Percentiles rank a stretch among this genome's conserved stretches.
Conservation (phyloP, 2,888 invertebrate genomes). For the Aporophyla lueneburgensis region DNA sequence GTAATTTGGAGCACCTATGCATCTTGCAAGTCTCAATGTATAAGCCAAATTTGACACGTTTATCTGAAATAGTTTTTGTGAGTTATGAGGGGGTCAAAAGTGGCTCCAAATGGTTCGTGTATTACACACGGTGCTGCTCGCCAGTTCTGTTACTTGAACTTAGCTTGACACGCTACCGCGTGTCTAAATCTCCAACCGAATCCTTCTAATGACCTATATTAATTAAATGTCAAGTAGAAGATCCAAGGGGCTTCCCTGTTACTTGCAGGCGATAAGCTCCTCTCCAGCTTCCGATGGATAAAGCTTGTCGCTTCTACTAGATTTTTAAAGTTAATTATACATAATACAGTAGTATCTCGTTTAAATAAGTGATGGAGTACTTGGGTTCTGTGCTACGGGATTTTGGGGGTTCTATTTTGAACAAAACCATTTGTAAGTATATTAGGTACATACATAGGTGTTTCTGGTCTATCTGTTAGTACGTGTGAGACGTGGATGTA, state of each 20-base stretch:
- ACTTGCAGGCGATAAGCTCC: conserved; percentile 2
- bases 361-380: not conserved
- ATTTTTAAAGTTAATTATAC: not conserved
- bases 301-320: not conserved
- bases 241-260: conserved; percentile 10
- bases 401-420: not conserved
- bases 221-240: conserved; percentile 27
- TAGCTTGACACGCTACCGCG: no score
- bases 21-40: no score
- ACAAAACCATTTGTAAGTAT: not conserved
- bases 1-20: no score
- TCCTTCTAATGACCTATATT: not conserved
- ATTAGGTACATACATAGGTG: not conserved
- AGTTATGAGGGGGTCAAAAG: no score
- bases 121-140: no score
- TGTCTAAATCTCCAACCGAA: not conserved
- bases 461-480: no score
- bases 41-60: no score
- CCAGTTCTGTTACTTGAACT: no score
- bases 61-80: no score
- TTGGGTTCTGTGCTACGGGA: not conserved
- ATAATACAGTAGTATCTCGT: no score
- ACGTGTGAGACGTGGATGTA: no score
- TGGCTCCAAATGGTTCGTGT: no score
- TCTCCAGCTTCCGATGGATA: conserved; percentile 11